Evolutionary conservation across 2,113 vertebrate genomes (phyloP).

Genomic region (Megaceryle torquata): DNA sequence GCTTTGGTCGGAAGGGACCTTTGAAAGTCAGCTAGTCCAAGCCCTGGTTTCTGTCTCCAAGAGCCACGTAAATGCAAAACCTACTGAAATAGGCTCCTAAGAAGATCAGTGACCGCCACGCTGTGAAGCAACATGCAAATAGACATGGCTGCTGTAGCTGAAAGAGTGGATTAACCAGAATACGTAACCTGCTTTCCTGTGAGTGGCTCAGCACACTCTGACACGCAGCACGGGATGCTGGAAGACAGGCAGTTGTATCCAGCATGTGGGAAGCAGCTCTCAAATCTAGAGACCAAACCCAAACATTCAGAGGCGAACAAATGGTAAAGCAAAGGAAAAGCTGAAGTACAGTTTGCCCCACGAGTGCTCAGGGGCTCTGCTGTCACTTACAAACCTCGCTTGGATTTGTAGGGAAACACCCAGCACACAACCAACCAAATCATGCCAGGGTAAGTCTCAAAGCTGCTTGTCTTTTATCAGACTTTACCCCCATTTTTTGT

Average conservation of each 20-base stretch:
- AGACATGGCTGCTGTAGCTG: not conserved
- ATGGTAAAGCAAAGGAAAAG: not conserved
- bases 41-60: not conserved
- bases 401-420: not conserved
- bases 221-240: not conserved
- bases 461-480: not conserved
- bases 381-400: not conserved
- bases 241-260: not conserved
- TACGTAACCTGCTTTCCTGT: not conserved
- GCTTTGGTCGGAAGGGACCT: not conserved
- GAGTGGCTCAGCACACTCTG: not conserved
- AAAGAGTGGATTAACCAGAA: conserved; percentile 17
- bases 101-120: not conserved
- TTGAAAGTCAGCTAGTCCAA: not conserved
- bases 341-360: not conserved
- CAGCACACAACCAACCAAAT: not conserved
- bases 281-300: not conserved
- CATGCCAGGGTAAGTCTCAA: not conserved
- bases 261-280: not conserved
- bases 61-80: not conserved
- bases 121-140: conserved; percentile 10
- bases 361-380: not conserved
- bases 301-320: not conserved
- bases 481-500: not conserved
- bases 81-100: not conserved